Conservation (phyloP, 2,888 invertebrate genomes). For the Drosophila yooni region DNA sequence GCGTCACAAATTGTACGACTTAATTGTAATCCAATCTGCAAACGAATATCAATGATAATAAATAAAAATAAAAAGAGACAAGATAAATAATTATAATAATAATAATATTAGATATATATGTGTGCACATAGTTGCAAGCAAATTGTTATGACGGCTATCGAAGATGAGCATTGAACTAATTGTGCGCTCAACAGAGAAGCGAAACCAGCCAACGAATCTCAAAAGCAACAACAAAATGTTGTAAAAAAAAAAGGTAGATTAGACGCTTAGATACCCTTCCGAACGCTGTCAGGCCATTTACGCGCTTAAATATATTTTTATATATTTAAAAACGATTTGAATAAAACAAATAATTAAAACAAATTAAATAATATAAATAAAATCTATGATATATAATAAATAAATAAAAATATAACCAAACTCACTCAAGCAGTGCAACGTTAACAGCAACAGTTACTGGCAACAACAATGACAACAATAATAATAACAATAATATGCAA, state of each 20-base stretch:
- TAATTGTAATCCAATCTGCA: neutral
- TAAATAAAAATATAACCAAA: neutral
- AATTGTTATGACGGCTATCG: constrained; percentile 66
- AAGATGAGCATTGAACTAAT: constrained; percentile 76
- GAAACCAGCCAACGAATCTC: constrained; percentile 48
- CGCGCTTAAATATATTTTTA: neutral
- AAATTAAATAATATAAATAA: neutral
- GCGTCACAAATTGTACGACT: neutral
- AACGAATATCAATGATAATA: neutral
- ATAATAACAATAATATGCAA: constrained; percentile 33
- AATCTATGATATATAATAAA: neutral
- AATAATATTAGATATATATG: constrained; percentile 26
- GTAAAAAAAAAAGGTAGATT: neutral
- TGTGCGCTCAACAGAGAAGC: constrained; percentile 74
- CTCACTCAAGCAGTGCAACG: constrained; percentile 31
- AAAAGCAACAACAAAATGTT: constrained; percentile 10
- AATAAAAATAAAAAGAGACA: constrained; percentile 22
- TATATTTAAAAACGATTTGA: neutral
- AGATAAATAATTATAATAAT: neutral
- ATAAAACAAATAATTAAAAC: too few species aligned
- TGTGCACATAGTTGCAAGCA: constrained; percentile 40
- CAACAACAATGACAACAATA: constrained; percentile 7
- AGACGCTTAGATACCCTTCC: neutral
- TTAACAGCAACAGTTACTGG: neutral
- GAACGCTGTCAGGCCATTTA: neutral